Percentiles rank a stretch among this genome's conserved stretches.
Conservation (phyloP, 1,140 invertebrate species). For the Dendroctonus ponderosae region DNA sequence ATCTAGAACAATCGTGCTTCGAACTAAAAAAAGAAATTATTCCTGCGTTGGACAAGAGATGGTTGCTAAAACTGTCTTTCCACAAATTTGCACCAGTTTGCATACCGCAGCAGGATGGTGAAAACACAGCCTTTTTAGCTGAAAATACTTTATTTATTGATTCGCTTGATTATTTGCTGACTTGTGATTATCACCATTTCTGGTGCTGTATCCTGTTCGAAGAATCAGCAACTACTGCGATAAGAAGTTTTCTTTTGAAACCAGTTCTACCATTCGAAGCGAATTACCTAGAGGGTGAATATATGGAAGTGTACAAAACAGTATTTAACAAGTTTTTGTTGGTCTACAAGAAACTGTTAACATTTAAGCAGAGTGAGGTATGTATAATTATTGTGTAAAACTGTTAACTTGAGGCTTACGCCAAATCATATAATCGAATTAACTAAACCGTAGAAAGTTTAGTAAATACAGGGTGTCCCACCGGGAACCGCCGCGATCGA, state of each 20-base stretch:
- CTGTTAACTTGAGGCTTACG: constrained; percentile 2
- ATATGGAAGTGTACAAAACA: constrained; percentile 36
- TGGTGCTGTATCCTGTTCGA: constrained; percentile 46
- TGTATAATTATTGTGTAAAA: constrained; percentile 5
- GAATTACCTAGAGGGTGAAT: constrained; percentile 39
- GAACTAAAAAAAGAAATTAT: constrained; percentile 38
- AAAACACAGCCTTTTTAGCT: constrained; percentile 36
- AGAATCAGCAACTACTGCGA: constrained; percentile 31
- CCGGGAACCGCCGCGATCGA: no score
- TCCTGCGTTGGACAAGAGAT: constrained; percentile 42
- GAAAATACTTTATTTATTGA: constrained; percentile 40
- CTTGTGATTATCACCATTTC: constrained; percentile 45
- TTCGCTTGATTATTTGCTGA: constrained; percentile 39
- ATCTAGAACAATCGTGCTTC: constrained; percentile 33
- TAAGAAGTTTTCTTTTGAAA: constrained; percentile 41
- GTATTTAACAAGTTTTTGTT: constrained; percentile 38
- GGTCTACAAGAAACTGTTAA: constrained; percentile 40
- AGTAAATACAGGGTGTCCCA: no score
- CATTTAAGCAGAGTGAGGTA: constrained; percentile 42
- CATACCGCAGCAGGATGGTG: constrained; percentile 32
- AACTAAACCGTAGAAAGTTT: no score
- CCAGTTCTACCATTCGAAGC: constrained; percentile 37
- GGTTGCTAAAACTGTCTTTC: constrained; percentile 38
- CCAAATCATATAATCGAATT: not conserved
- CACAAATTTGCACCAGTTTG: constrained; percentile 39